These are phyloP conservation scores for Mugil cephalus DNA, from an alignment of 2,113 vertebrate genomes.

Conservation along the genomic window DNA sequence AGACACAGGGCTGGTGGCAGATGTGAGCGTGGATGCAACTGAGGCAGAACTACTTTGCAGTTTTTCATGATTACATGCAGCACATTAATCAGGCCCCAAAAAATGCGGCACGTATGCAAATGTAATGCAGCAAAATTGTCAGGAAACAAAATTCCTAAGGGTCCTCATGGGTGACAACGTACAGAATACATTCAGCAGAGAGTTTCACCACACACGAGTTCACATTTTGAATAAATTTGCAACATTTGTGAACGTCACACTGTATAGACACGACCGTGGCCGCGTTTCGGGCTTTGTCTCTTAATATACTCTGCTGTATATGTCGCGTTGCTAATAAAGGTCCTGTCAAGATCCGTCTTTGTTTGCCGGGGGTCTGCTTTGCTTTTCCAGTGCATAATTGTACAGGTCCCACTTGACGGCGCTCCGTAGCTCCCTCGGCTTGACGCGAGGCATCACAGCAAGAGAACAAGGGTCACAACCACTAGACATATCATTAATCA, in stretches of 20 bases:
- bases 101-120: too few relatives aligned
- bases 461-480: conserved; percentile 75
- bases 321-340: conserved; percentile 67
- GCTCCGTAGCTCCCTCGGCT: conserved; percentile 59
- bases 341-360: conserved; percentile 56
- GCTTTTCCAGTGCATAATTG: conserved; percentile 74
- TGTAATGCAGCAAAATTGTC: not conserved
- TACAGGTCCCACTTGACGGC: conserved; percentile 66
- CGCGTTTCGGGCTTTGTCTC: conserved; percentile 34
- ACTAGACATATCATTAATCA: conserved; percentile 79
- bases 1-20: too few relatives aligned
- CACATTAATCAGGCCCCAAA: too few relatives aligned
- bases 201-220: conserved; percentile 24
- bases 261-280: conserved; percentile 17
- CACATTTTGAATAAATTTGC: conserved; percentile 27
- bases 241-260: not conserved
- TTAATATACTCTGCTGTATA: conserved; percentile 38
- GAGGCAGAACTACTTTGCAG: not conserved
- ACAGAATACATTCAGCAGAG: conserved; percentile 22
- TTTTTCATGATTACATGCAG: not conserved
- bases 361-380: conserved; percentile 68
- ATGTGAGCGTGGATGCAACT: too few relatives aligned
- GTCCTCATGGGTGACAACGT: conserved; percentile 7
- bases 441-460: conserved; percentile 63
- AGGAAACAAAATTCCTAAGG: not conserved